A percentile compares a stretch with the other conserved stretches of the same genome.
Conservation (phyloP, 2,113 vertebrate genomes). For the Toxotes chatareus region DNA sequence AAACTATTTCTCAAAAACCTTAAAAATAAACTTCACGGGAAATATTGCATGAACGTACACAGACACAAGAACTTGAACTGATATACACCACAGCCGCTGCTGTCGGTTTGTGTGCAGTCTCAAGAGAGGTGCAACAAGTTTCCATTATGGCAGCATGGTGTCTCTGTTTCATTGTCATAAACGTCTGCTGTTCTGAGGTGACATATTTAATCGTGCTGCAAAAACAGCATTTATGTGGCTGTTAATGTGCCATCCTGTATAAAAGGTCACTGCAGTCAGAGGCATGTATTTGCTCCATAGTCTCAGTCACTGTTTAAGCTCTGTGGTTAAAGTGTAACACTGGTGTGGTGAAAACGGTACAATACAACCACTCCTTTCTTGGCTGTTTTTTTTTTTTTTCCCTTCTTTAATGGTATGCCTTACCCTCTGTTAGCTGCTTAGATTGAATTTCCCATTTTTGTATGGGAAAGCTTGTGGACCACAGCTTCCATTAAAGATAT, state of each 20-base stretch:
- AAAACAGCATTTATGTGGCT: conserved; percentile 40
- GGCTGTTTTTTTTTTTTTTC: conserved; percentile 28
- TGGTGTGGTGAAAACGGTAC: conserved; percentile 36
- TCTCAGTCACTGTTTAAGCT: conserved; percentile 33
- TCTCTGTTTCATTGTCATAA: conserved; percentile 42
- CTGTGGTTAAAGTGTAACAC: conserved; percentile 49
- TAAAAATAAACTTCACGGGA: conserved; percentile 14
- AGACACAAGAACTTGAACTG: conserved; percentile 24
- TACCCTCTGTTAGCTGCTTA: conserved; percentile 40
- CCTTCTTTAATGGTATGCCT: conserved; percentile 55
- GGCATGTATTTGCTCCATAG: conserved; percentile 2
- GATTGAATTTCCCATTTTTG: conserved; percentile 64
- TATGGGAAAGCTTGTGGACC: conserved; percentile 65
- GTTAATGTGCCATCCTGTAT: conserved; percentile 46
- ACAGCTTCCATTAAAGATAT: conserved; percentile 57
- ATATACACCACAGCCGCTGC: conserved; percentile 9
- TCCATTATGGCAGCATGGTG: conserved; percentile 25
- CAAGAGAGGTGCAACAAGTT: conserved; percentile 30
- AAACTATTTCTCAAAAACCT: conserved; percentile 30
- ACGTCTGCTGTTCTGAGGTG: conserved; percentile 30
- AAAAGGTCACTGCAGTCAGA: conserved; percentile 52
- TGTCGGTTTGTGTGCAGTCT: conserved; percentile 16
- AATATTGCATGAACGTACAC: conserved; percentile 16
- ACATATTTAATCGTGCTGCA: conserved; percentile 50
- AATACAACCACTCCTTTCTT: conserved; percentile 55